phyloP scores from a whole-genome alignment of 2,113 vertebrate genomes.

The Myotis yumanensis region DNA sequence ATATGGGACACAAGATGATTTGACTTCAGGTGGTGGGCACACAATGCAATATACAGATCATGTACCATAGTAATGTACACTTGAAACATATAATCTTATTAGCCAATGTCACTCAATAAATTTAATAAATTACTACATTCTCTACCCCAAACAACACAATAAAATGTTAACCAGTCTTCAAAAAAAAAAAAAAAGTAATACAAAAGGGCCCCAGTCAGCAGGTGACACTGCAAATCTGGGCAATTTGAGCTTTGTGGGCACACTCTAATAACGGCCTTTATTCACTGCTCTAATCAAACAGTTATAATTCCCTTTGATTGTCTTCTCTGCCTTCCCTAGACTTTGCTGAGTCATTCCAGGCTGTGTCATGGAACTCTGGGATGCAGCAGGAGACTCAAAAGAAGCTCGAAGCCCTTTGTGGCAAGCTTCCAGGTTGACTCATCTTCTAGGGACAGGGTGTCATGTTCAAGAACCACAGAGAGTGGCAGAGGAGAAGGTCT shows the following conservation, averaged over 20 bases:
- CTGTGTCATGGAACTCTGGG: not conserved
- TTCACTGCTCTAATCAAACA: not conserved
- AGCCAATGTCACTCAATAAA: not conserved
- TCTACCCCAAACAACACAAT: not conserved
- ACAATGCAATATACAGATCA: not conserved
- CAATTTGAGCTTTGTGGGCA: too few species aligned
- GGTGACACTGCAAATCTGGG: not conserved
- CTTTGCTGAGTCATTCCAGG: not conserved
- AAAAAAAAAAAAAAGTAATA: not conserved
- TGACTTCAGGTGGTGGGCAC: not conserved
- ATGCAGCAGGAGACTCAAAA: not conserved
- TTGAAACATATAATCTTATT: not conserved
- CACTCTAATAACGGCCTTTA: not conserved
- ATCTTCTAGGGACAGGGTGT: not conserved
- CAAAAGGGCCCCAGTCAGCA: accelerated
- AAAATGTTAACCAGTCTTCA: not conserved
- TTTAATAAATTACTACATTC: not conserved
- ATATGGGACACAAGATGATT: not conserved
- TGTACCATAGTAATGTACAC: not conserved
- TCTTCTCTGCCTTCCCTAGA: conserved; percentile 15
- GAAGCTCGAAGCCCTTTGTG: not conserved
- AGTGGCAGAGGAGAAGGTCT: not conserved
- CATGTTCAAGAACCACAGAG: not conserved
- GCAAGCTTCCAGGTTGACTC: not conserved
- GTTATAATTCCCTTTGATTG: not conserved